Conservation (phyloP, 2,888 invertebrate species). For the Coelinius sp. region DNA sequence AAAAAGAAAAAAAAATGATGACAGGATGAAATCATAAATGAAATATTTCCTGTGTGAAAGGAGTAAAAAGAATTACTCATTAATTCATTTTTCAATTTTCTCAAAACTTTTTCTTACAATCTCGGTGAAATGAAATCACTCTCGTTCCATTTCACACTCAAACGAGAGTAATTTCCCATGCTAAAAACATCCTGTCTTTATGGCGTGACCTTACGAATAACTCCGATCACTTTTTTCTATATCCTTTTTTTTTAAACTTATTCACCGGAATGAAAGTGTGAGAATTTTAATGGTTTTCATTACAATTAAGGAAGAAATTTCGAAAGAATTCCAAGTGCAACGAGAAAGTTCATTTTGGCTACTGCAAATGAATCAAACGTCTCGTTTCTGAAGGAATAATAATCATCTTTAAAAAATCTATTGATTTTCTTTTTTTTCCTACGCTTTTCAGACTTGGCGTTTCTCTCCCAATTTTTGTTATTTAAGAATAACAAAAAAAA, state of each 20-base stretch:
- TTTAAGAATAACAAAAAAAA: too few relatives aligned
- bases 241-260: constrained; percentile 6
- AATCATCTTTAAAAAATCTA: not conserved
- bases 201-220: constrained; percentile 29
- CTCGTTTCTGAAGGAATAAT: not conserved
- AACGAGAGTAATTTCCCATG: constrained; percentile 47
- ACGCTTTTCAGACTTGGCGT: too few relatives aligned
- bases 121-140: constrained; percentile 32
- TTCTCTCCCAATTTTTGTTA: too few relatives aligned
- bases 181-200: constrained; percentile 47
- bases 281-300: constrained; percentile 54
- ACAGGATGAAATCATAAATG: too few relatives aligned
- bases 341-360: not conserved
- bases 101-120: too few relatives aligned
- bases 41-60: too few relatives aligned
- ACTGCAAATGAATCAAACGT: not conserved
- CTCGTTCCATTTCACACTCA: constrained; percentile 39
- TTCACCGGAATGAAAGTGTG: constrained; percentile 59
- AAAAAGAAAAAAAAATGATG: too few relatives aligned
- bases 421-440: too few relatives aligned
- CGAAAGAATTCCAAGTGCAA: not conserved
- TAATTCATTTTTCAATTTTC: too few relatives aligned
- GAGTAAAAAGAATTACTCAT: too few relatives aligned
- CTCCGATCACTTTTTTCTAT: not conserved
- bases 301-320: constrained; percentile 9